Evolutionary conservation across 2,797 vertebrate genomes (phyloP), one percentile per base, ranked within the genome.

Genomic region (Spea hammondii): DNA sequence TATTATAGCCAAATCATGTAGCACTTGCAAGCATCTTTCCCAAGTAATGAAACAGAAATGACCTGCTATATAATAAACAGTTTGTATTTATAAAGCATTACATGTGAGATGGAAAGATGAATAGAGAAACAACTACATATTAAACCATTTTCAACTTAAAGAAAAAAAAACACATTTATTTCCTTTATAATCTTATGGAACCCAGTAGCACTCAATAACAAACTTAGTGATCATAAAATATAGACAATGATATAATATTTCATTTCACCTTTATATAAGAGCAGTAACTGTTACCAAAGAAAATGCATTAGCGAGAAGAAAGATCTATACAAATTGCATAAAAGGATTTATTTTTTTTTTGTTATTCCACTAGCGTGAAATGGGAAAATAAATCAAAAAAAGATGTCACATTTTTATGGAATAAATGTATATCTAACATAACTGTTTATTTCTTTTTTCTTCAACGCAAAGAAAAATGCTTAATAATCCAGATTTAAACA

Each of bases 211-310:
- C 17, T 54, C 65, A 48, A 74, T 32, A 32, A 32, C 32, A 32
- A 32, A 32, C 1, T 32, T 32, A 32, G 32, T 32, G 32, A 32
- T 32, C 32, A 32, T 32, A 32, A 32, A 32, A 32, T 75, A 6
- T 65, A 70, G n/a, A 4, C 6, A 76, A 57, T 55, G 9, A 9
- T 76, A 11, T 65, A 71, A 51, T 49, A 53, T 32, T 3, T 4
- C 57, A 75, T 51, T 75, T 80, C 57, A 76, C 71, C 51, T 80
- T 80, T 76, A 71, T 70, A 70, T 69, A 69, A 51, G 55, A 70
- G 48, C 14, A 54, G 50, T 79, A n/a, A 57, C n/a, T 68, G 32
- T 57, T 45, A 12, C 50, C 50, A 76, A 5, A 5, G 14, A 65
- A 70, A 64, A 79, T 65, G 17, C 13, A 70, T 74, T 62, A n/a